Conservation (phyloP, 2,888 invertebrate genomes). For the Spodoptera picta region DNA sequence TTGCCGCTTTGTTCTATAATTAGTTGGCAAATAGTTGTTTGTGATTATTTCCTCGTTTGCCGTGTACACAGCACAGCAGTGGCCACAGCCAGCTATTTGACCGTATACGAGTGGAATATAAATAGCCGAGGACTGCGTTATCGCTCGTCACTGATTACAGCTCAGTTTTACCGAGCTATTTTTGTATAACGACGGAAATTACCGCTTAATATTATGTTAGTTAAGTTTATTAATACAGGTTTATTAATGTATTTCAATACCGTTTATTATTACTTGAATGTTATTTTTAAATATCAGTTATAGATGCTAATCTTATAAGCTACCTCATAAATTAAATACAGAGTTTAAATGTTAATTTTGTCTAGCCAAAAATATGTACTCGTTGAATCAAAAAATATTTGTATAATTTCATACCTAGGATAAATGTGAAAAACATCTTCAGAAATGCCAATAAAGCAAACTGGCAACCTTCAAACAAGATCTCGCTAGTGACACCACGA, state of each 20-base stretch:
- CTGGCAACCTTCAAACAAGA: too few species aligned
- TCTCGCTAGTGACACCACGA: too few species aligned
- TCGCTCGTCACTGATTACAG: constrained; percentile 36
- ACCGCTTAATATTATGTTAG: too few species aligned
- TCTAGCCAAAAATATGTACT: too few species aligned
- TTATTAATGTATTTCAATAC: background rate
- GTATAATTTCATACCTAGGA: too few species aligned
- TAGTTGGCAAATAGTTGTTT: constrained; percentile 9
- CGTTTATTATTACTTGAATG: background rate
- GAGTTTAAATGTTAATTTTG: too few species aligned
- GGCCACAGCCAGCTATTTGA: constrained; percentile 13
- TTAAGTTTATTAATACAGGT: too few species aligned
- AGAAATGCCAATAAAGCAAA: too few species aligned
- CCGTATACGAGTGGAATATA: constrained; percentile 5
- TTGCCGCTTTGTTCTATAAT: constrained; percentile 23
- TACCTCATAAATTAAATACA: too few species aligned
- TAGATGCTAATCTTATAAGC: background rate
- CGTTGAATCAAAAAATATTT: too few species aligned
- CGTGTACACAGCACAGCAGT: constrained; percentile 16
- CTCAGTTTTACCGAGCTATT: constrained; percentile 24
- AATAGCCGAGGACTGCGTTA: constrained; percentile 29
- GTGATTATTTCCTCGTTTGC: constrained; percentile 26
- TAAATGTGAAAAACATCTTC: too few species aligned
- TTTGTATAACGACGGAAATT: constrained; percentile 24
- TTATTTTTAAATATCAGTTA: background rate